Evolutionary conservation across 2,113 vertebrate genomes (phyloP), one percentile per base, ranked within the genome.

Genomic region (Megaptera novaeangliae): DNA sequence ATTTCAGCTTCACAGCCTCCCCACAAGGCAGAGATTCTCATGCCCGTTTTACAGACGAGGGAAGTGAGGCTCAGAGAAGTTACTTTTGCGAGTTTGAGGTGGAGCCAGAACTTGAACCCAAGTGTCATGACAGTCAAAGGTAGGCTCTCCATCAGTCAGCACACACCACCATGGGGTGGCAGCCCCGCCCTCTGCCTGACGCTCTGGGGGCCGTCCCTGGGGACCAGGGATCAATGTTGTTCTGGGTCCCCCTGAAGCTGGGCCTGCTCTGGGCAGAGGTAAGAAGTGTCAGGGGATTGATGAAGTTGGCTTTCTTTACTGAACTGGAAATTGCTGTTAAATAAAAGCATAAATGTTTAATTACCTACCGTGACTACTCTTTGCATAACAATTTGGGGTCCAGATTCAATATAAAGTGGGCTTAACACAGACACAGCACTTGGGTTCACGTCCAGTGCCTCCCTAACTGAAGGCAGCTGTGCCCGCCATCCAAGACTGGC

Each of bases 371-470:
- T 8, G 36, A 74, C n/a, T 36, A 0, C 71, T 23, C 82, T 91
- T 46, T 27, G 31, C 41, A 2, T 29, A 72, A 46, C 49, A 25
- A 25, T 52, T 41, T 80, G 13, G 27, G 55, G 85, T 85, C 92
- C 82, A 85, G 94, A 39, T 55, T 83, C 52, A 31, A 36, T 12
- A 72, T 0, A 21, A 66, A 66, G 34, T 18, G 4, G 13, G 25
- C 17, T 59, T 29, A 61, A 74, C 41, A 7, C 15, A 83, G 46
- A 29, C 75, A 36, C 13, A 1, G 6, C 18, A 8, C 13, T 68
- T 2, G 13, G 75, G 46, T 6, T 0, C 39, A 8, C 0, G 23
- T 29, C 71, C 31, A 59, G 0, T 0, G 4, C 46, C 59, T 55
- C 39, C 88, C 15, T 4, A 23, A 8, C 2, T 0, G 5, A 8